Evolutionary conservation across 2,113 vertebrate genomes (phyloP).

Genomic region (Mellivora capensis): DNA sequence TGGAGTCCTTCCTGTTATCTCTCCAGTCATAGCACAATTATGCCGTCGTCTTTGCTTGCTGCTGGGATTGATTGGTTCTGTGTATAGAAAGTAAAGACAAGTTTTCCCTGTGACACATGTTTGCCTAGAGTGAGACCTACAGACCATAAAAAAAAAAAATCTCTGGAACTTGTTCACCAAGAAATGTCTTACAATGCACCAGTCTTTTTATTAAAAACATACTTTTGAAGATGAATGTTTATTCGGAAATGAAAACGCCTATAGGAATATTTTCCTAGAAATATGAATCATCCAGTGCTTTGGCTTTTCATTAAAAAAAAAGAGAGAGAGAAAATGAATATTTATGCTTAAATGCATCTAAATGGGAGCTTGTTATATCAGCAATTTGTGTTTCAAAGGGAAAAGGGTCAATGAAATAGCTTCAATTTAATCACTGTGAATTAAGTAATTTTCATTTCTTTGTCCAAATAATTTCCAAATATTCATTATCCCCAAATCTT

Average conservation of each 20-base stretch:
- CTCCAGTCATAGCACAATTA: neutral
- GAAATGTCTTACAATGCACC: constrained; percentile 1
- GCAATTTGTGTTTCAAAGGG: constrained; percentile 39
- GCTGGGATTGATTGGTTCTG: neutral
- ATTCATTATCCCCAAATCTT: constrained; percentile 11
- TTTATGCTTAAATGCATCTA: constrained; percentile 19
- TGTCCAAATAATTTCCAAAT: constrained; percentile 31
- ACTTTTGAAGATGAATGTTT: constrained; percentile 50
- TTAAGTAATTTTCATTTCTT: constrained; percentile 30
- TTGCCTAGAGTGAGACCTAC: neutral
- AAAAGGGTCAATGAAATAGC: constrained; percentile 16
- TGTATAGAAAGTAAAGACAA: neutral
- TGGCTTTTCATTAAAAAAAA: constrained; percentile 24
- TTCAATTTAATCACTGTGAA: constrained; percentile 20
- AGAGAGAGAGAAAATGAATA: constrained; percentile 26
- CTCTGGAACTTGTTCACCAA: neutral
- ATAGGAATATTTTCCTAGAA: constrained; percentile 35
- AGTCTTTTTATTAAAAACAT: constrained; percentile 43
- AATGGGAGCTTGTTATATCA: neutral
- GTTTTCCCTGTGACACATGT: neutral
- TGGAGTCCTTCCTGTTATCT: too few species aligned
- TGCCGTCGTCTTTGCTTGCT: neutral
- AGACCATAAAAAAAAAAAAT: neutral
- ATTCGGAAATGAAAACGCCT: constrained; percentile 22
- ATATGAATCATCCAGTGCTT: constrained; percentile 41